These are phyloP conservation scores for Cercopithecus hamlyni DNA, from an alignment of 2,797 vertebrate species.

Conservation along the genomic window DNA sequence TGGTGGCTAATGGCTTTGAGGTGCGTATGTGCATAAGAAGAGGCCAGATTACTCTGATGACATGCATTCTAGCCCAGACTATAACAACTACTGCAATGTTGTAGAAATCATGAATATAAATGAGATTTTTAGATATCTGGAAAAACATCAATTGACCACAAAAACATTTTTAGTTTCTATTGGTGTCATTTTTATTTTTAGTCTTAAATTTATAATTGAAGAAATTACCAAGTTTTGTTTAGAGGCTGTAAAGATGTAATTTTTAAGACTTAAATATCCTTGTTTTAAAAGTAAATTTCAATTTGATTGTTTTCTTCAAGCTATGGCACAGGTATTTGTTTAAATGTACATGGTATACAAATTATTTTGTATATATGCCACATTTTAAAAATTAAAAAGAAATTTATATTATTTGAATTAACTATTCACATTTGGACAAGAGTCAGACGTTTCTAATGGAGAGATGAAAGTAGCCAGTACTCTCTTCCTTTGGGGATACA, in stretches of 20 bases:
- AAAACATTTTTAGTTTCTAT: neutral
- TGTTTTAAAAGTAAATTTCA: neutral
- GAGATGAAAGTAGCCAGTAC: neutral
- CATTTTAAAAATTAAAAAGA: neutral
- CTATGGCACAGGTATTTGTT: neutral
- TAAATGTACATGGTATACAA: neutral
- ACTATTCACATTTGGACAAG: neutral
- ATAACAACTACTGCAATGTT: neutral
- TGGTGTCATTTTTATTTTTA: neutral
- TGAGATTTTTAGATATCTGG: neutral
- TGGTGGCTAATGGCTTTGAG: neutral
- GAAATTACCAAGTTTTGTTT: too few species aligned
- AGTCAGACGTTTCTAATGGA: neutral
- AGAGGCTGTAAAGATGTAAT: neutral
- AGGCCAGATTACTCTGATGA: neutral
- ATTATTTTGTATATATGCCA: neutral
- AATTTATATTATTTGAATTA: neutral
- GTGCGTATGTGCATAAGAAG: neutral
- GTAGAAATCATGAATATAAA: neutral
- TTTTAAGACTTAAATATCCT: neutral
- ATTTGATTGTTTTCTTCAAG: neutral
- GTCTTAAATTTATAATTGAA: neutral
- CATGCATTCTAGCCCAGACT: neutral
- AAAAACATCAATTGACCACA: neutral
- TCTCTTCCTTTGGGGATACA: neutral